A percentile compares a stretch with the other conserved stretches of the same genome.
These are phyloP conservation scores for Coptodon rendalli DNA, from an alignment of 2,113 vertebrate genomes.

Conservation along the genomic window DNA sequence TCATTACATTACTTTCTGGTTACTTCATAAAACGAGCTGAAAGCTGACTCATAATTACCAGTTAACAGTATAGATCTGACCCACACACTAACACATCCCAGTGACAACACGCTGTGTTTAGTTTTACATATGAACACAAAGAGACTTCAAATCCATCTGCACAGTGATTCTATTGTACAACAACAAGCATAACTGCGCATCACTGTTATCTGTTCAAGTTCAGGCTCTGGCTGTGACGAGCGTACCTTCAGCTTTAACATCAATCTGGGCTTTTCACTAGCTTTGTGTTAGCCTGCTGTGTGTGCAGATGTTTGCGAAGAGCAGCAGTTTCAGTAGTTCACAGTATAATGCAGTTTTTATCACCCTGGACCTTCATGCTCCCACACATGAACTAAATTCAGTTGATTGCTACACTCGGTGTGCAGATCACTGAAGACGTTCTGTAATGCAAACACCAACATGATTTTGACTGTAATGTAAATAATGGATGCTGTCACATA, in stretches of 20 bases:
- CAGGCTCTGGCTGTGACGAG: neutral
- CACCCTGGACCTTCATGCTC: neutral
- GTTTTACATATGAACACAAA: neutral
- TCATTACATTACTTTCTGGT: neutral
- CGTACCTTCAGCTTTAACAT: neutral
- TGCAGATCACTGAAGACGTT: neutral
- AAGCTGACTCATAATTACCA: neutral
- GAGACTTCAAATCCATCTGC: neutral
- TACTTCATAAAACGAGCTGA: neutral
- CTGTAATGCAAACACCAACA: neutral
- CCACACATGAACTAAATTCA: neutral
- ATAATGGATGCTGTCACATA: neutral
- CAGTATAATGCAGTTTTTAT: neutral
- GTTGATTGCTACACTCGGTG: neutral
- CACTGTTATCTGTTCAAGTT: neutral
- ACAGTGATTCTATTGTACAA: neutral
- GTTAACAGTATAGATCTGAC: neutral
- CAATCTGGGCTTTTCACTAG: neutral
- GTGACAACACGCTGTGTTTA: neutral
- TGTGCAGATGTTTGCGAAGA: rapidly evolving
- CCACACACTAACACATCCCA: neutral
- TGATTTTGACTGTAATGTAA: neutral
- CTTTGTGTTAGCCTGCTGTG: neutral
- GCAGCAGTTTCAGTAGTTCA: neutral
- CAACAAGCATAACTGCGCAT: rapidly evolving